Percentiles rank a stretch among this genome's conserved stretches.
phyloP scores from a whole-genome alignment of 2,113 vertebrate genomes.

The Abramis brama region DNA sequence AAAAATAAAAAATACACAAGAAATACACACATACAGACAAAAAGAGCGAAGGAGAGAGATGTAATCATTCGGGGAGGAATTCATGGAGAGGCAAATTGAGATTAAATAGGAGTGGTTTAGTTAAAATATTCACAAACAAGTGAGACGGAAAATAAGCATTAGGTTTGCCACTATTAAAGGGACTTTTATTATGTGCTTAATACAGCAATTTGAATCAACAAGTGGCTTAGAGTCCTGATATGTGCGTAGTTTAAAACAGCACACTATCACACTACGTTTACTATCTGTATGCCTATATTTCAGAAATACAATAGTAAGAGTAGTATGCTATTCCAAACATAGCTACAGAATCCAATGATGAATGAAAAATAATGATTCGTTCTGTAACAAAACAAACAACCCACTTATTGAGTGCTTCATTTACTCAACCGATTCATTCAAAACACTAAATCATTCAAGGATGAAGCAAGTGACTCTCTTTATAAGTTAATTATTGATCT shows the following conservation, averaged over 20 bases:
- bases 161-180: neutral
- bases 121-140: neutral
- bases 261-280: neutral
- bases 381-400: neutral
- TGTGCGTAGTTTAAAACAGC: neutral
- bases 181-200: conserved; percentile 5
- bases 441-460: neutral
- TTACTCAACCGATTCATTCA: neutral
- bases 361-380: neutral
- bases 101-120: neutral
- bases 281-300: neutral
- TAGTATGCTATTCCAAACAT: neutral
- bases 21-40: neutral
- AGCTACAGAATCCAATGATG: neutral
- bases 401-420: neutral
- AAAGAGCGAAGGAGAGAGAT: neutral
- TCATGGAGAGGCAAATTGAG: neutral
- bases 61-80: neutral
- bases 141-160: neutral
- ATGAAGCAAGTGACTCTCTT: neutral
- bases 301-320: neutral
- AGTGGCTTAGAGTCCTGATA: neutral
- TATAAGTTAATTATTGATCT: neutral
- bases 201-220: neutral
- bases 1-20: too few relatives aligned